Evolutionary conservation across 2,797 vertebrate genomes (phyloP).

Genomic region (Phataginus tetradactyla): DNA sequence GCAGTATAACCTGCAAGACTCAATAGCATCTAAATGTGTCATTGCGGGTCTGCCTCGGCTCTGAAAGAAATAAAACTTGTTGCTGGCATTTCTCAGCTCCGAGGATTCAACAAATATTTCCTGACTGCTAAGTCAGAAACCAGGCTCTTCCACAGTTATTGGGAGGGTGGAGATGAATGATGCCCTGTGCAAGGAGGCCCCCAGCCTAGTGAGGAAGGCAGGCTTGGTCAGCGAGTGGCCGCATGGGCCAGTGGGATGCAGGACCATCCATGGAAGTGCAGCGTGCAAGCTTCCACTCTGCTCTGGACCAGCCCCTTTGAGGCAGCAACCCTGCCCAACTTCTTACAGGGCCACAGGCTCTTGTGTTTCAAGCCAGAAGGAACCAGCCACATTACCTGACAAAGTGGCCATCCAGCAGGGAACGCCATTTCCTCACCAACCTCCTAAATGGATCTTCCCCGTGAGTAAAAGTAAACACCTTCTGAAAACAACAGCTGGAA

Average conservation of each 20-base stretch:
- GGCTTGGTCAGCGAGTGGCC: accelerated
- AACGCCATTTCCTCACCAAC: neutral
- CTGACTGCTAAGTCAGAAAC: no score
- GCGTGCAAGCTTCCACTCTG: accelerated
- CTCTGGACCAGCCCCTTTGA: accelerated
- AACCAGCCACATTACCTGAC: no score
- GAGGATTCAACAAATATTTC: neutral
- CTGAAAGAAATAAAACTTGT: neutral
- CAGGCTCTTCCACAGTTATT: accelerated
- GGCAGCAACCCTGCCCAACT: accelerated
- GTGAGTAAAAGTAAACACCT: neutral
- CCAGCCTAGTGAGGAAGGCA: neutral
- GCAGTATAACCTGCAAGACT: accelerated
- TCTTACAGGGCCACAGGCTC: neutral
- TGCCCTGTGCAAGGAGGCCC: accelerated
- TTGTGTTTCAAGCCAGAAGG: neutral
- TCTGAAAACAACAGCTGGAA: accelerated
- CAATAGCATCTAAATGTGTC: accelerated
- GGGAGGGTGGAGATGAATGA: neutral
- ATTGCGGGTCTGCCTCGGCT: neutral
- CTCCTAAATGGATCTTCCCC: neutral
- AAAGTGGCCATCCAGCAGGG: neutral
- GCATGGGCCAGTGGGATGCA: accelerated
- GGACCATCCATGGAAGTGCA: accelerated
- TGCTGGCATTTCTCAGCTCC: neutral